These are phyloP conservation scores for Micrastur ruficollis DNA, from an alignment of 2,797 vertebrate genomes.

Conservation along the genomic window DNA sequence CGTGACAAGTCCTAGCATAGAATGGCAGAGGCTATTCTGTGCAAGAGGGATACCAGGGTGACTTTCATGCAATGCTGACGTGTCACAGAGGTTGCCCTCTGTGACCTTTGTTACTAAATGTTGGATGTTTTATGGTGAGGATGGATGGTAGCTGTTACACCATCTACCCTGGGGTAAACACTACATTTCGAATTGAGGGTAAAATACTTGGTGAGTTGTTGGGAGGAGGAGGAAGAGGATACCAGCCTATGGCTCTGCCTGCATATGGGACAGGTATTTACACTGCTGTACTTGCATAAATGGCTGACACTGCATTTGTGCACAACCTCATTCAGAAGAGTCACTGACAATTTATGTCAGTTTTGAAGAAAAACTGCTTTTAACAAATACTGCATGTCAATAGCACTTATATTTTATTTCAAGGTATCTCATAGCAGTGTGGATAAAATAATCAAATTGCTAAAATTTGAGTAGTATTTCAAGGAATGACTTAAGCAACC, in stretches of 20 bases:
- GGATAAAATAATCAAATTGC: background rate
- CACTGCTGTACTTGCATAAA: accelerated
- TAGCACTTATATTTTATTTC: background rate
- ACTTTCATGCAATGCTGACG: too few species aligned
- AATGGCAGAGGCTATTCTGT: background rate
- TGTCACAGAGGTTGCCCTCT: background rate
- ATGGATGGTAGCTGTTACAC: background rate
- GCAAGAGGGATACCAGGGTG: background rate
- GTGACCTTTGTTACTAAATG: background rate
- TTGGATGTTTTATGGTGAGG: accelerated
- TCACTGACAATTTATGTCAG: background rate
- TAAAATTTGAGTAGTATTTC: background rate
- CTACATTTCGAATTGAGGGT: background rate
- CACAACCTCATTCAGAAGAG: background rate
- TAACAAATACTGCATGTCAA: background rate
- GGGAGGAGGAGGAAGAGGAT: background rate
- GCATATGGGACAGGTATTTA: background rate
- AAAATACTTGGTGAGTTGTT: background rate
- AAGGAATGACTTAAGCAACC: background rate
- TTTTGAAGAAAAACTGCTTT: background rate
- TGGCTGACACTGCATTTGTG: background rate
- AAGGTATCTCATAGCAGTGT: background rate
- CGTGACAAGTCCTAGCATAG: background rate
- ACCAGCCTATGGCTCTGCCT: background rate
- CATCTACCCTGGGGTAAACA: background rate